A percentile compares a stretch with the other conserved stretches of the same genome.
Evolutionary conservation across 2,113 vertebrate species (phyloP).

Genomic region (Lophura nycthemera): DNA sequence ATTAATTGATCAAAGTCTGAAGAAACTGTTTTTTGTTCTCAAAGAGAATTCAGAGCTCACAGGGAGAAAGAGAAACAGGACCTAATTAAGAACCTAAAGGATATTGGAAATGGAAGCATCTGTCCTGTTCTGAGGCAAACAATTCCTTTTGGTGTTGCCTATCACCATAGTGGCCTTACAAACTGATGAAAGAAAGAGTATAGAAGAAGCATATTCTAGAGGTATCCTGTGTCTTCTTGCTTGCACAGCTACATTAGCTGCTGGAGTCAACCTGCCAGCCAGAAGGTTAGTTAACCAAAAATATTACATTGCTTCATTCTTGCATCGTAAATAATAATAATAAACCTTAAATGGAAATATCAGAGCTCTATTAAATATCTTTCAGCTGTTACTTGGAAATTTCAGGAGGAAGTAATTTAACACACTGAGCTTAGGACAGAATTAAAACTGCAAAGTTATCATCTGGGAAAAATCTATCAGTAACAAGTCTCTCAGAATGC

Average conservation of each 20-base stretch:
- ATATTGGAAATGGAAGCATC: constrained; percentile 80
- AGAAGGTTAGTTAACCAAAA: constrained; percentile 82
- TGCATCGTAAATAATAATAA: neutral
- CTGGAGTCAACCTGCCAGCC: constrained; percentile 95
- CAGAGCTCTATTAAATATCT: neutral
- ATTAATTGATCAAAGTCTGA: neutral
- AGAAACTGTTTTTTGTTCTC: neutral
- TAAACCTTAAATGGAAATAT: neutral
- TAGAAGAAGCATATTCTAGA: constrained; percentile 91
- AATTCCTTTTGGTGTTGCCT: constrained; percentile 91
- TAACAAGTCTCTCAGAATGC: neutral
- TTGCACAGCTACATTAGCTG: constrained; percentile 95
- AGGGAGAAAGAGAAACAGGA: constrained; percentile 81
- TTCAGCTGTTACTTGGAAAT: neutral
- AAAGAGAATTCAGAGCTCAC: constrained; percentile 83
- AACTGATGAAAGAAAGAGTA: constrained; percentile 87
- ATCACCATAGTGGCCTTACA: constrained; percentile 94
- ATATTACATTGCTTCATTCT: neutral
- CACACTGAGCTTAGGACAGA: neutral
- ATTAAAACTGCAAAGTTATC: neutral
- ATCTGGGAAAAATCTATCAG: neutral
- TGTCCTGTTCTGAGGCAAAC: constrained; percentile 88
- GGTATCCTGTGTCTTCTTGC: constrained; percentile 91
- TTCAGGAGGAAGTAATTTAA: neutral
- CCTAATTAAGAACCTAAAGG: constrained; percentile 83